Conservation (phyloP, 1,140 invertebrate species). For the Atta cephalotes region DNA sequence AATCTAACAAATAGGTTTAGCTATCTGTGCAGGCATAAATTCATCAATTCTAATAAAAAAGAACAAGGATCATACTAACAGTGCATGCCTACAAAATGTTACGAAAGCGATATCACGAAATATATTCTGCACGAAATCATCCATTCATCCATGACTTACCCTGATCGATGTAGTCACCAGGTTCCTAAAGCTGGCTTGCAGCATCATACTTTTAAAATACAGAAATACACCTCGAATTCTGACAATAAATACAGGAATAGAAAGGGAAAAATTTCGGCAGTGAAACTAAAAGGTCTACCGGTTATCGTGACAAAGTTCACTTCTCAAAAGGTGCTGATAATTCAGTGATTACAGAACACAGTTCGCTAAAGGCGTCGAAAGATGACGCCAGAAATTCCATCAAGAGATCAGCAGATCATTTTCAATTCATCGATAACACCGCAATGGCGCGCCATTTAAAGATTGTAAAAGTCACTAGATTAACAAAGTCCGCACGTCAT, state of each 20-base stretch:
- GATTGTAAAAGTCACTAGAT: too few relatives aligned
- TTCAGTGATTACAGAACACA: constrained; percentile 46
- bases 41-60: neutral
- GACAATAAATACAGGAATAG: neutral
- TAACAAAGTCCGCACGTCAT: too few relatives aligned
- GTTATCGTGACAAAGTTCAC: constrained; percentile 62
- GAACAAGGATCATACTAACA: neutral
- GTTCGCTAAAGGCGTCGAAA: neutral
- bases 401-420: too few relatives aligned
- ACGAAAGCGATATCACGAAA: constrained; percentile 69
- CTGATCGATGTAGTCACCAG: constrained; percentile 82
- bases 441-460: too few relatives aligned
- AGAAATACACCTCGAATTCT: constrained; percentile 11
- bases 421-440: too few relatives aligned
- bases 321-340: constrained; percentile 48
- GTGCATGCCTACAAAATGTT: constrained; percentile 69
- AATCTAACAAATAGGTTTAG: neutral
- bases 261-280: constrained; percentile 52
- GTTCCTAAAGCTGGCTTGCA: constrained; percentile 85
- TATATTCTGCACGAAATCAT: neutral
- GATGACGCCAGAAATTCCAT: constrained; percentile 44
- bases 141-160: constrained; percentile 75
- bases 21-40: neutral
- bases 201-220: constrained; percentile 78
- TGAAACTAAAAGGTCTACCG: constrained; percentile 55